Evolutionary conservation across 2,888 invertebrate genomes (phyloP).

Genomic region (Lepidonotus clava): DNA sequence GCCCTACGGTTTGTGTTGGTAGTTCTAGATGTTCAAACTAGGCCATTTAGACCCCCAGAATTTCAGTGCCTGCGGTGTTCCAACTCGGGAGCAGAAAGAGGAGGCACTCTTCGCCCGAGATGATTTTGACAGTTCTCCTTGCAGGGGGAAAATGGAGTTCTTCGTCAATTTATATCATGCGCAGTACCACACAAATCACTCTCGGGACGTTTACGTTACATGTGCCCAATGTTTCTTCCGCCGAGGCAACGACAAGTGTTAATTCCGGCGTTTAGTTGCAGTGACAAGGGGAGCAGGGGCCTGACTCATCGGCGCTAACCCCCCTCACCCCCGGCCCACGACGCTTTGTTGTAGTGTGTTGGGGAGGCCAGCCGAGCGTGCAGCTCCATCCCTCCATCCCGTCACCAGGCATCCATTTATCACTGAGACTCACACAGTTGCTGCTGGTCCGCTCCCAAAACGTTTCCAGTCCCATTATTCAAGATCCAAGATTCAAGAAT

Average conservation of each 20-base stretch:
- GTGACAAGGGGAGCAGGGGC: not conserved
- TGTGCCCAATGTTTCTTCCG: too few species aligned
- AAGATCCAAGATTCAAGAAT: too few species aligned
- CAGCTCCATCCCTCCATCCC: too few species aligned
- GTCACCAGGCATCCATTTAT: too few species aligned
- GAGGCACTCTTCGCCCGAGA: not conserved
- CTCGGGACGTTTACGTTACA: not conserved
- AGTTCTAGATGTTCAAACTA: not conserved
- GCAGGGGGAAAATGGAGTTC: not conserved
- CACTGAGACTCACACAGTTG: too few species aligned
- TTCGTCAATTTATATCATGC: not conserved
- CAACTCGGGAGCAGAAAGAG: slow-evolving; percentile 32
- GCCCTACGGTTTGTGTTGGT: not conserved
- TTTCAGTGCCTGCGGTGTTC: not conserved
- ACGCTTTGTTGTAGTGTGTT: slow-evolving; percentile 31
- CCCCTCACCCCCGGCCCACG: not conserved
- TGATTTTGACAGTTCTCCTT: not conserved
- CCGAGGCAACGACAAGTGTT: too few species aligned
- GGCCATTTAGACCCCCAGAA: not conserved
- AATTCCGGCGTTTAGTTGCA: too few species aligned
- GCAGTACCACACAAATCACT: not conserved
- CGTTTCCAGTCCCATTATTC: too few species aligned
- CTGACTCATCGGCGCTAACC: slow-evolving; percentile 30
- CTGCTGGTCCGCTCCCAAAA: too few species aligned
- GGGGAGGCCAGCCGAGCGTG: not conserved